phyloP scores from a whole-genome alignment of 2,888 invertebrate genomes.

The Caenorhabditis wallacei region DNA sequence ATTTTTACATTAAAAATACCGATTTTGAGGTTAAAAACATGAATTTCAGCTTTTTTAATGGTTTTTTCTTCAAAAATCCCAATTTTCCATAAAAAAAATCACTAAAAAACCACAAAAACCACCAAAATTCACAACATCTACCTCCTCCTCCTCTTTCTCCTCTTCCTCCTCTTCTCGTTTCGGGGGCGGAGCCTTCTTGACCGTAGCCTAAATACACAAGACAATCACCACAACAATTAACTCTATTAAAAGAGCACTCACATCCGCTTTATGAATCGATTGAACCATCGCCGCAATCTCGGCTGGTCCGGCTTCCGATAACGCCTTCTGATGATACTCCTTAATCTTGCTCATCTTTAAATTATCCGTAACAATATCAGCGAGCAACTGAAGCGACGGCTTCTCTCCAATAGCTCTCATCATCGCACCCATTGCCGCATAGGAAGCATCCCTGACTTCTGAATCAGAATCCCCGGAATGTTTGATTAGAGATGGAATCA shows the following conservation, averaged over 20 bases:
- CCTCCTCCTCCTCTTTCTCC: conserved; percentile 49
- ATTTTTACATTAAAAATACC: too few species aligned
- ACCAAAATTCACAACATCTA: too few species aligned
- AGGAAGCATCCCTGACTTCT: conserved; percentile 93
- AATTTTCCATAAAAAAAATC: too few species aligned
- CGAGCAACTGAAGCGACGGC: conserved; percentile 85
- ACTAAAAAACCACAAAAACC: too few species aligned
- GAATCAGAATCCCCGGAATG: conserved; percentile 88
- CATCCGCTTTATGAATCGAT: conserved; percentile 72
- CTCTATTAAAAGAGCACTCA: too few species aligned
- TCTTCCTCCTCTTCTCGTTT: conserved; percentile 53
- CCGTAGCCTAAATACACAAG: conserved; percentile 32
- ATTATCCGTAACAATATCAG: conserved; percentile 75
- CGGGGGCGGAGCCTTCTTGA: conserved; percentile 44
- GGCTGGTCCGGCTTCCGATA: conserved; percentile 67
- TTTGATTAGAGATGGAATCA: conserved; percentile 81
- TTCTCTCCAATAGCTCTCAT: conserved; percentile 96
- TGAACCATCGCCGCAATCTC: conserved; percentile 75
- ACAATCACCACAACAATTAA: neutral
- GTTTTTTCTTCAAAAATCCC: too few species aligned
- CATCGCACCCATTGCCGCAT: conserved; percentile 94
- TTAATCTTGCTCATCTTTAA: conserved; percentile 73
- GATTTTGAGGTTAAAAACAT: too few species aligned
- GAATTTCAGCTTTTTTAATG: too few species aligned
- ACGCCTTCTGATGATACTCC: conserved; percentile 93